phyloP scores from a whole-genome alignment of 2,113 vertebrate species.

The Hypomesus transpacificus region DNA sequence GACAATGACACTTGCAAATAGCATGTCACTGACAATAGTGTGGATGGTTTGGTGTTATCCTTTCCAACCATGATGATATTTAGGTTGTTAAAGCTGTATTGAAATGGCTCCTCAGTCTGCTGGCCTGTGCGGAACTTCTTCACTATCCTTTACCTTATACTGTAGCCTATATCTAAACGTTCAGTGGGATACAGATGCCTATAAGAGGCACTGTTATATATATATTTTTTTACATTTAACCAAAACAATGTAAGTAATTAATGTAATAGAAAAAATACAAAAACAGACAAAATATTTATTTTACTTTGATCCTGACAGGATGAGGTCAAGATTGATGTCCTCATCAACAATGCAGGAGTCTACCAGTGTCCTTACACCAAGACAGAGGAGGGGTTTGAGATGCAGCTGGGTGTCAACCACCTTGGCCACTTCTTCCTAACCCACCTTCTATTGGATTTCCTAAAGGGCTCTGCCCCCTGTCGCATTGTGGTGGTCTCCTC shows the following conservation, averaged over 20 bases:
- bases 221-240: no score
- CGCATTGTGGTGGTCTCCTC: constrained; percentile 91
- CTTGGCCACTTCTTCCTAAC: constrained; percentile 94
- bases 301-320: constrained; percentile 71
- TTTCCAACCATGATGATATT: no score
- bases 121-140: neutral
- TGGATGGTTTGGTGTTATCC: no score
- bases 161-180: no score
- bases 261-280: neutral
- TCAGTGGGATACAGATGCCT: no score
- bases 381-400: constrained; percentile 93
- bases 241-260: neutral
- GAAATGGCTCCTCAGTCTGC: neutral
- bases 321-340: constrained; percentile 84
- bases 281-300: constrained; percentile 4
- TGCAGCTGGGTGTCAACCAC: constrained; percentile 95
- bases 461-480: constrained; percentile 87
- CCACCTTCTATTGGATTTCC: constrained; percentile 84
- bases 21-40: no score
- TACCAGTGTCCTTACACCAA: constrained; percentile 91
- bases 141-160: neutral
- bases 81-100: no score
- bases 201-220: no score
- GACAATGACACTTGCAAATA: neutral
- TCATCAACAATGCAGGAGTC: constrained; percentile 92